Conservation (phyloP, 2,888 invertebrate species). For the Trissolcus brochymenae region DNA sequence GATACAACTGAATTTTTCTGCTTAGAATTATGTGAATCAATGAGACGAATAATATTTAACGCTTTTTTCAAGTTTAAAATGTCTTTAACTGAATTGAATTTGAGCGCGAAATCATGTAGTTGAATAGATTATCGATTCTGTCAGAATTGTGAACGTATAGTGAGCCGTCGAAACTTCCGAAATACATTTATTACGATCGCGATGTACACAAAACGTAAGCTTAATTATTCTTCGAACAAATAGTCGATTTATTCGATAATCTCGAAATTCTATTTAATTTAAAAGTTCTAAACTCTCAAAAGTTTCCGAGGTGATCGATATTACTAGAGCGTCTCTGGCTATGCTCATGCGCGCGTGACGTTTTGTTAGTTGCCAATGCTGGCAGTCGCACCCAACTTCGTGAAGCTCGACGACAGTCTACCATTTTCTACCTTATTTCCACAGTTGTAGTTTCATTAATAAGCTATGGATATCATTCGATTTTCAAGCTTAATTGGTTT, state of each 20-base stretch:
- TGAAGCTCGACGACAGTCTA: conserved; percentile 7
- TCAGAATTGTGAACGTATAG: background rate
- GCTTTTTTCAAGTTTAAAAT: too few relatives aligned
- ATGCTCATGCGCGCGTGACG: conserved; percentile 23
- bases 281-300: conserved; percentile 41
- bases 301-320: conserved; percentile 41
- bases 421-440: background rate
- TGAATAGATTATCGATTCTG: background rate
- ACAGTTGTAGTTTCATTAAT: too few relatives aligned
- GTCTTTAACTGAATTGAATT: background rate
- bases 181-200: background rate
- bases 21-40: too few relatives aligned
- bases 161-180: background rate
- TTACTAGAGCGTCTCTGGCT: conserved; percentile 5
- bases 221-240: conserved; percentile 26
- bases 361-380: background rate
- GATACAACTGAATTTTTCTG: too few relatives aligned
- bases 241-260: conserved; percentile 34
- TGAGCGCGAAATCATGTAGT: background rate
- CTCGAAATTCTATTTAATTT: conserved; percentile 41
- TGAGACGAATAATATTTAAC: too few relatives aligned
- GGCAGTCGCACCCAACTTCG: conserved; percentile 25
- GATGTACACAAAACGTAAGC: conserved; percentile 12
- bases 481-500: too few relatives aligned
- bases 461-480: too few relatives aligned